Base-by-base conservation (phyloP, 2,797 vertebrate genomes). In the Remorina albescens region DNA sequence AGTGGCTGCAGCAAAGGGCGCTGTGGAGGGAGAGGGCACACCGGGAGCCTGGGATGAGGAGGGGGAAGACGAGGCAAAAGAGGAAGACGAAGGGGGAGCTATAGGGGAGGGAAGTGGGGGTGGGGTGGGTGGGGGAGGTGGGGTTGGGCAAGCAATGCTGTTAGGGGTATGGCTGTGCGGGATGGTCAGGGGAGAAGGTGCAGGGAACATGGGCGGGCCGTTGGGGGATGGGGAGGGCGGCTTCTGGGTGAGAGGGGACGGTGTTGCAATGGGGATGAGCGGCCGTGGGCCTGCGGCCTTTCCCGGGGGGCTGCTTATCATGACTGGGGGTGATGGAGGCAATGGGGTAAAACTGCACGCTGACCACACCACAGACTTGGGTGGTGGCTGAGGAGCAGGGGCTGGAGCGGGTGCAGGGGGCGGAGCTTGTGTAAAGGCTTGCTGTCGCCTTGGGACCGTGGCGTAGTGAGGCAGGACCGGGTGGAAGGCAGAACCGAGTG, bases 21-120 rank as follows among this genome's bases (percentile, higher is more conserved):
- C 97, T 98, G 97, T 96, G 96, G 95, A 96, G 95, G 97, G 96
- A 98, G 96, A 97, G 96, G 96, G 96, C 93, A 97, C 93, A 97
- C 96, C 96, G 96, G 96, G 95, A 96, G 96, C 95, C 96, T 96
- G 98, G 96, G 96, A 96, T 95, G 96, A 96, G 95, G 96, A 95
- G 95, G 89, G 90, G 91, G 83, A 81, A 89, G 89, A 93, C 88
- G 60, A 94, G 95, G 96, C 94, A 94, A 88, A 95, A 94, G 88
- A 89, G 92, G 94, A 79, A 49, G 74, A 92, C 44, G 93, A 89
- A 90, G 92, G 94, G 92, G 94, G 94, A 85, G 91, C 93, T 21
- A 92, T 84, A 47, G 93, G 94, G n/a, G 93, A 94, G 83, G 12
- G 86, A 77, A 92, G 92, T 80, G 70, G 95, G 84, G 94, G 18